Evolutionary conservation across 2,113 vertebrate species (phyloP).

Genomic region (Marmota monax): DNA sequence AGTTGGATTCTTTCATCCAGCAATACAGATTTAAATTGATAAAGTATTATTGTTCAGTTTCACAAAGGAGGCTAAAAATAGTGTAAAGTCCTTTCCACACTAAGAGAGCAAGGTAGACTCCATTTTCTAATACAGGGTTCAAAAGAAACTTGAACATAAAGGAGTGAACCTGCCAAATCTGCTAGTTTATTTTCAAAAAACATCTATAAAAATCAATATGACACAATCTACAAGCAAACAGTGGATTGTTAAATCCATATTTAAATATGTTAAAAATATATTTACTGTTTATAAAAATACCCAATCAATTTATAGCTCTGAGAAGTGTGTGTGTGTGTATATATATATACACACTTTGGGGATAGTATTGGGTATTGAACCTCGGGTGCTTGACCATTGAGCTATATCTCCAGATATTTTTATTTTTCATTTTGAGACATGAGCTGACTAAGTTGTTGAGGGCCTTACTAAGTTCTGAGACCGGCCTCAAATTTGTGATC

Average conservation of each 20-base stretch:
- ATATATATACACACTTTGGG: too few species aligned
- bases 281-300: background rate
- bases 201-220: conserved; percentile 3
- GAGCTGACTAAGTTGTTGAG: too few species aligned
- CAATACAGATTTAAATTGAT: background rate
- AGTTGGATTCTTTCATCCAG: background rate
- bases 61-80: background rate
- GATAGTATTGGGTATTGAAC: too few species aligned
- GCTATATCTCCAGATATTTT: too few species aligned
- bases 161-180: background rate
- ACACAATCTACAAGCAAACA: background rate
- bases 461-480: too few species aligned
- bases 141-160: background rate
- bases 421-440: too few species aligned
- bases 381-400: too few species aligned
- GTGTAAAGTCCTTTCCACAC: background rate
- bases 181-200: background rate
- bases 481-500: too few species aligned
- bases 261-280: background rate
- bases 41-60: background rate
- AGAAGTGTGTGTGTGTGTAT: too few species aligned
- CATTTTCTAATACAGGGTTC: background rate
- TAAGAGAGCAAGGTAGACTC: background rate
- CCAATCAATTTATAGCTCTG: too few species aligned
- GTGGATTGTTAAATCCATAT: background rate